phyloP scores from a whole-genome alignment of 2,113 vertebrate genomes.

The Genyomyrus donnyi region DNA sequence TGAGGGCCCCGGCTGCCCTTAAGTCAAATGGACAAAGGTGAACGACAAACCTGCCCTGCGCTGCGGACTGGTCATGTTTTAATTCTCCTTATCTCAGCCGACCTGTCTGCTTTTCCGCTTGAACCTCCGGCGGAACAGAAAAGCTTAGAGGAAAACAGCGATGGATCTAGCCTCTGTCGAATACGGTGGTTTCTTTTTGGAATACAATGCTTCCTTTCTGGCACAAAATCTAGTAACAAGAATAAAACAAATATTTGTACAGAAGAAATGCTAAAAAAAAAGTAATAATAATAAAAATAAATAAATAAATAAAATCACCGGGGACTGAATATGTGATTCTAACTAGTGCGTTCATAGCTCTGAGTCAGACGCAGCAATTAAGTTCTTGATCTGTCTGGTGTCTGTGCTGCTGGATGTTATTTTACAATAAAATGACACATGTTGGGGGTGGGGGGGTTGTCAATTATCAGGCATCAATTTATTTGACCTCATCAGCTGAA shows the following conservation, averaged over 20 bases:
- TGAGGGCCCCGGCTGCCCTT: background rate
- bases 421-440: background rate
- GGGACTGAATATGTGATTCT: background rate
- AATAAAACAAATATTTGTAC: background rate
- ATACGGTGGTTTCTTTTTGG: background rate
- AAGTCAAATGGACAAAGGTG: background rate
- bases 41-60: background rate
- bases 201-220: background rate
- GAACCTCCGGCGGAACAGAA: background rate
- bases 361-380: background rate
- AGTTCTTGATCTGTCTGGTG: background rate
- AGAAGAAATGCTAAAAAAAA: background rate
- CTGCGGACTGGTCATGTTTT: background rate
- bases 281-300: no score
- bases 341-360: background rate
- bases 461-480: background rate
- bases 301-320: background rate
- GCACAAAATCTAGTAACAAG: background rate
- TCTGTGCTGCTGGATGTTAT: background rate
- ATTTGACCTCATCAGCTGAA: background rate
- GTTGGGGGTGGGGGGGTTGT: background rate
- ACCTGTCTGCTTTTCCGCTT: background rate
- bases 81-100: background rate
- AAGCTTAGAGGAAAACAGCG: background rate
- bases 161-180: background rate